Evolutionary conservation across 2,888 invertebrate genomes (phyloP).

Genomic region (Plebejus anna): DNA sequence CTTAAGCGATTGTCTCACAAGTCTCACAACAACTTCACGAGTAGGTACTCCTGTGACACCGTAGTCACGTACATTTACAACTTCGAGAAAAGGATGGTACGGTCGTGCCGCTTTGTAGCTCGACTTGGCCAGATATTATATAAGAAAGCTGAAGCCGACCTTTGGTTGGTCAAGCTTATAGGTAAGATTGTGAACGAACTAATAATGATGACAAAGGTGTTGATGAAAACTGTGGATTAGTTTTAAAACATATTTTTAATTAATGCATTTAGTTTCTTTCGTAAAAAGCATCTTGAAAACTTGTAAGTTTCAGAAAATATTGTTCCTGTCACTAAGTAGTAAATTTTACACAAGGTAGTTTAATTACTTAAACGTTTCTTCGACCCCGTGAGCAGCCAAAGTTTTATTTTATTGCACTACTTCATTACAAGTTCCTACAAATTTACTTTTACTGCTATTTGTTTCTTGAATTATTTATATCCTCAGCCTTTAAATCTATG

Average conservation of each 20-base stretch:
- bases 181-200: not conserved
- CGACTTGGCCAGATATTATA: no score
- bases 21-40: no score
- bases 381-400: slow-evolving; percentile 14
- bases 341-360: slow-evolving; percentile 22
- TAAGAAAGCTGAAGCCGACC: no score
- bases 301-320: slow-evolving; percentile 27
- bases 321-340: slow-evolving; percentile 21
- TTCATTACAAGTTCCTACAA: slow-evolving; percentile 25
- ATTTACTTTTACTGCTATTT: slow-evolving; percentile 25
- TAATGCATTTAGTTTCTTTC: not conserved
- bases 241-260: not conserved
- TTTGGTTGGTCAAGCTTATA: not conserved
- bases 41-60: no score
- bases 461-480: slow-evolving; percentile 24
- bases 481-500: not conserved
- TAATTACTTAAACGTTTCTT: slow-evolving; percentile 27
- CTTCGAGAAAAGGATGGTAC: no score
- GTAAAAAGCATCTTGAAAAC: not conserved
- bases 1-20: no score
- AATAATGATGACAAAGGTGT: not conserved
- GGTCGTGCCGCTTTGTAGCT: no score
- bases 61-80: no score
- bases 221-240: not conserved
- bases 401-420: slow-evolving; percentile 27